Evolutionary conservation across 2,888 invertebrate genomes (phyloP).

Genomic region (Acheta domesticus): DNA sequence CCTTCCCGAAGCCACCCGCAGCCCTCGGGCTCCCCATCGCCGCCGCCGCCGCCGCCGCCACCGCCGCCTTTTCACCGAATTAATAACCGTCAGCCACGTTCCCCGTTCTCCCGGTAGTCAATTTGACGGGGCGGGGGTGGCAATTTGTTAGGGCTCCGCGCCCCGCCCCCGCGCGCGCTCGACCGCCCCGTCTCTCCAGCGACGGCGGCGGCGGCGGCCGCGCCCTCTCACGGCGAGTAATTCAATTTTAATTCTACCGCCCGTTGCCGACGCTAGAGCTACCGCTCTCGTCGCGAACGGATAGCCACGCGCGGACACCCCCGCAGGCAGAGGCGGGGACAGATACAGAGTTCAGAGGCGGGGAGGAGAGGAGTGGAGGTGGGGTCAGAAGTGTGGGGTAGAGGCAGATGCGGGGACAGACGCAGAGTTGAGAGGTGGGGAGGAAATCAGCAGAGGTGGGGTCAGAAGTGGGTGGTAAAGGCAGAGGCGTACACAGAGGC

Average conservation of each 20-base stretch:
- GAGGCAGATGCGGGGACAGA: too few species aligned
- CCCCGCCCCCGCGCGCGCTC: background rate
- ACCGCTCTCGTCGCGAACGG: background rate
- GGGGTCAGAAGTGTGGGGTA: too few species aligned
- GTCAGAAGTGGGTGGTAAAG: fast-evolving
- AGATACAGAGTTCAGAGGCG: too few species aligned
- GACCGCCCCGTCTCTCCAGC: background rate
- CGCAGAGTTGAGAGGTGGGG: too few species aligned
- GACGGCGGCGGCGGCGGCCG: too few species aligned
- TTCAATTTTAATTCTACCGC: background rate
- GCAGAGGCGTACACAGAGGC: too few species aligned
- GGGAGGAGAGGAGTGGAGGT: background rate
- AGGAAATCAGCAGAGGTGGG: background rate
- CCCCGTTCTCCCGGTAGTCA: background rate
- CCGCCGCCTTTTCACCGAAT: background rate
- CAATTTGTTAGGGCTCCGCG: background rate
- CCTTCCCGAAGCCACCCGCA: background rate
- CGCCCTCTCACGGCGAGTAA: background rate
- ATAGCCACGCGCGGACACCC: background rate
- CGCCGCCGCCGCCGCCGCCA: background rate
- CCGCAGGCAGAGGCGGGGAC: background rate
- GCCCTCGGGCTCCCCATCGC: background rate
- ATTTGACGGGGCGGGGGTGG: background rate
- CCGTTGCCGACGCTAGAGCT: background rate
- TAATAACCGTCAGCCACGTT: background rate